Conservation (phyloP, 2,888 invertebrate genomes). For the Amorpha juglandis region DNA sequence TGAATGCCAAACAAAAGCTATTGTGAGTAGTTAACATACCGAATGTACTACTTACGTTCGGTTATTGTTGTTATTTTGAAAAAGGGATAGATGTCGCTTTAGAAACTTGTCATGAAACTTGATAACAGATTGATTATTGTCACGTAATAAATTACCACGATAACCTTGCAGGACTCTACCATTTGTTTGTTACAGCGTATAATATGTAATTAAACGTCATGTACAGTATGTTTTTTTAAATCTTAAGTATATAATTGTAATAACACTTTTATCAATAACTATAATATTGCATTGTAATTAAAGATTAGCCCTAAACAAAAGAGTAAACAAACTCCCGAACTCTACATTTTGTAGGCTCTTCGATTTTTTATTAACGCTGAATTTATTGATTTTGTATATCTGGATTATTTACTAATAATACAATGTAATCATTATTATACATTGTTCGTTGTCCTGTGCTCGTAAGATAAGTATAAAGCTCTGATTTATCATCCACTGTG, state of each 20-base stretch:
- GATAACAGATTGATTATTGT: conserved; percentile 1
- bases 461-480: neutral
- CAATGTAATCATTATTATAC: too few species aligned
- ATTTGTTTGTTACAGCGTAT: conserved; percentile 11
- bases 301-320: too few species aligned
- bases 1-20: neutral
- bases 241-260: neutral
- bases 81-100: conserved; percentile 10
- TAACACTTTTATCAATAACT: too few species aligned
- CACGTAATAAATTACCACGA: conserved; percentile 7
- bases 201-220: neutral
- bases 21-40: neutral
- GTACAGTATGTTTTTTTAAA: neutral
- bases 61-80: neutral
- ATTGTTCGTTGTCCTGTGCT: neutral
- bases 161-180: conserved; percentile 12
- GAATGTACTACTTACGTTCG: neutral
- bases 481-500: neutral
- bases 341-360: neutral
- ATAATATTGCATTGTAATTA: too few species aligned
- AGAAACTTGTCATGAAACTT: neutral
- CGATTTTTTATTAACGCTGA: neutral
- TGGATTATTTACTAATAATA: too few species aligned
- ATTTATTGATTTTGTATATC: neutral
- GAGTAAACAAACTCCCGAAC: too few species aligned